Conservation (phyloP, 1,140 invertebrate species). For the Gonioctena quinquepunctata region DNA sequence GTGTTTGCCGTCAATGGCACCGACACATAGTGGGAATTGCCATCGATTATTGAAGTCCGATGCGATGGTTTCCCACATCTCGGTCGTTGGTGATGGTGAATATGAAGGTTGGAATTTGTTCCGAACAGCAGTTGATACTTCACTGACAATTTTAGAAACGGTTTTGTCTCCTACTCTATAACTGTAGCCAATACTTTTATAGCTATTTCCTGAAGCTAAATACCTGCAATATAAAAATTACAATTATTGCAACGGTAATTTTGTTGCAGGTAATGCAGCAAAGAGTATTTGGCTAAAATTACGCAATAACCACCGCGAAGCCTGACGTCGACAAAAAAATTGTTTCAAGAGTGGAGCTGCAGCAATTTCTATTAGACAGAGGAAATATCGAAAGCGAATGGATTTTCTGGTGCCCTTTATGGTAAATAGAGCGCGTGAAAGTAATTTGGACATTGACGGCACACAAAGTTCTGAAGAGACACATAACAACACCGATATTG, state of each 20-base stretch:
- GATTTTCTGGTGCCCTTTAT: neutral
- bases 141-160: conserved; percentile 35
- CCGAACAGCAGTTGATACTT: conserved; percentile 39
- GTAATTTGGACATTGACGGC: neutral
- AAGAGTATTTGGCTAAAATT: neutral
- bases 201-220: conserved; percentile 28
- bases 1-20: conserved; percentile 58
- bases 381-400: neutral
- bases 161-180: conserved; percentile 38
- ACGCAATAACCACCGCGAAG: neutral
- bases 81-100: conserved; percentile 22
- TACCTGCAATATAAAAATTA: conserved; percentile 16
- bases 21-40: conserved; percentile 53
- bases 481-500: neutral
- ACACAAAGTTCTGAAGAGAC: neutral
- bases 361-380: neutral
- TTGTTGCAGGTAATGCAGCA: neutral
- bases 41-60: conserved; percentile 41
- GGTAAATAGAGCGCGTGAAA: neutral
- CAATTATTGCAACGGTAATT: too few relatives aligned
- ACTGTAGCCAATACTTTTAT: conserved; percentile 28
- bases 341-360: neutral
- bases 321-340: neutral
- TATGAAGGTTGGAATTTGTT: conserved; percentile 37
- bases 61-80: conserved; percentile 39